phyloP scores from a whole-genome alignment of 2,113 vertebrate genomes.

The Trogon melanurus region DNA sequence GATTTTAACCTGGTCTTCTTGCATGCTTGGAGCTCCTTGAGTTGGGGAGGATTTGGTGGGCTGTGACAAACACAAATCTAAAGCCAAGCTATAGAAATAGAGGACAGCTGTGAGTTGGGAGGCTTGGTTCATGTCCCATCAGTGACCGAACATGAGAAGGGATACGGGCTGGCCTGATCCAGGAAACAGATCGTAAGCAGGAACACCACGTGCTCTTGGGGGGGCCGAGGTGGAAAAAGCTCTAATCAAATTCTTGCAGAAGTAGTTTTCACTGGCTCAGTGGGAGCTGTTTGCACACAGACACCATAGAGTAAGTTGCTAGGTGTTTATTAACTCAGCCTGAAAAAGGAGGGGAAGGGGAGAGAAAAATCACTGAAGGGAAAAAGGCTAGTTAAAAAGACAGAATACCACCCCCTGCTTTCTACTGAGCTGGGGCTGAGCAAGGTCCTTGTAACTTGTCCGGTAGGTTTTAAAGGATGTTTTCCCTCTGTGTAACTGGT shows the following conservation, averaged over 20 bases:
- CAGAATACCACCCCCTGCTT: neutral
- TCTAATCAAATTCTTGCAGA: neutral
- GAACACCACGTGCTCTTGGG: neutral
- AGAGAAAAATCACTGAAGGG: neutral
- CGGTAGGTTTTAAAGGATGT: constrained; percentile 43
- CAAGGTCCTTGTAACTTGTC: constrained; percentile 5
- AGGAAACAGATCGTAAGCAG: fast-evolving
- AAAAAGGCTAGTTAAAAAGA: neutral
- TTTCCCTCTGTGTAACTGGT: constrained; percentile 5
- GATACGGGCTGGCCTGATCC: neutral
- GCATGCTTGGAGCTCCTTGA: fast-evolving
- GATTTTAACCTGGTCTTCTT: neutral
- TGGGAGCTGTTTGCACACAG: constrained; percentile 59
- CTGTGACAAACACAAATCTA: neutral
- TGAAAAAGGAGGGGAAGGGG: constrained; percentile 1
- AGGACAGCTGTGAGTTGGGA: neutral
- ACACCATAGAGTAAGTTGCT: neutral
- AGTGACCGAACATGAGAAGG: neutral
- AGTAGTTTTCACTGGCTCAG: constrained; percentile 21
- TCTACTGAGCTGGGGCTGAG: neutral
- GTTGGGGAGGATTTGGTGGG: neutral
- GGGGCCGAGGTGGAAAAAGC: neutral
- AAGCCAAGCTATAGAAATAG: neutral
- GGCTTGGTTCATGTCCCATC: neutral
- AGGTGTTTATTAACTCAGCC: constrained; percentile 54